Base-by-base conservation (phyloP, 2,113 vertebrate genomes). In the Proteles cristata region DNA sequence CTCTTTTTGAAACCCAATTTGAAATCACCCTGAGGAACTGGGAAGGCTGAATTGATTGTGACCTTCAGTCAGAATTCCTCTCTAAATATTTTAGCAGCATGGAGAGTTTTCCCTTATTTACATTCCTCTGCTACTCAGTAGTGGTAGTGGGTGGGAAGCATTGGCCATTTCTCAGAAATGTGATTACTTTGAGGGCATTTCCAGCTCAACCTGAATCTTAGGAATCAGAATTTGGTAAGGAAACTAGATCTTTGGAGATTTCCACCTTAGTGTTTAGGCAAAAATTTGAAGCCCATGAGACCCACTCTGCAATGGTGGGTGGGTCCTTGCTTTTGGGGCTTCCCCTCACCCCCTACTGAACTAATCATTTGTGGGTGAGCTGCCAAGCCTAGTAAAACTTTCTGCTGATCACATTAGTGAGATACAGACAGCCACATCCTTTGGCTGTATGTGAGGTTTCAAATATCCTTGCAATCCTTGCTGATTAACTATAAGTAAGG, bases 1-100 rank as follows among this genome's bases (percentile, higher is more conserved):
- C 69, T 89, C 66, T 48, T 95, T 93, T 95, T 94, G 74, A 96
- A 97, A 89, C 35, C 3, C 43, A 53, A 43, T 88, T 87, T 89
- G 88, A 91, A 82, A 55, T 76, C 89, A 84, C 86, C 50, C 50
- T 61, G 10, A 94, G 93, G 94, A 88, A 55, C 2, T 43, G 58
- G 89, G 80, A 96, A 96, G 69, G 53, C 21, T 90, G 88, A 94
- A 61, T 48, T 74, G 61, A 69, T 69, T 77, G 76, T 73, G 68
- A 96, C 77, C 93, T 92, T 91, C 55, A 65, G 79, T 87, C 82
- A 68, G 63, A 80, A 90, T 74, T 81, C 80, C 45, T 90, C 50
- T 89, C 8, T 76, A 61, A 96, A 58, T 81, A 28, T 80, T 77
- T 91, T 12, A 95, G 82, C 26, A 80, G 65, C 31, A 53, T 21